Evolutionary conservation across 1,140 invertebrate species (phyloP), one percentile per base, ranked within the genome.

Genomic region (Hylaeus volcanicus): DNA sequence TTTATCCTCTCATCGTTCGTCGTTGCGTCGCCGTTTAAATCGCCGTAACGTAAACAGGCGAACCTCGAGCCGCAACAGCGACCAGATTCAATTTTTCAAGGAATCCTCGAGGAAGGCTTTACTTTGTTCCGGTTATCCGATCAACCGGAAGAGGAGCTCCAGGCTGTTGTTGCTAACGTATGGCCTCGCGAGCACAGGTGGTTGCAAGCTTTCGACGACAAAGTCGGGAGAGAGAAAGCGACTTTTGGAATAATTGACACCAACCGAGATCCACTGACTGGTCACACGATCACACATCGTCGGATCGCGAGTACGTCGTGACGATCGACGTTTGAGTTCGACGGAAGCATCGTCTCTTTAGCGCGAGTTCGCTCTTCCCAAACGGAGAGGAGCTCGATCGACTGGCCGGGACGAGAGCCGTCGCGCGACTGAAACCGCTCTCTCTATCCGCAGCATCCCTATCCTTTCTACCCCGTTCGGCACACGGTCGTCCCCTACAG

Each of bases 341-440:
- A 68, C 72, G 60, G 12, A 61, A 8, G 39, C 45, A 48, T 74
- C 41, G n/a, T 51, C 51, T 26, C 6, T 51, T 5, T 5, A 39
- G 39, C 75, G 15, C 60, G 61, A 51, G 39, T 11, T 51, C 0
- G 14, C 51, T 39, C 37, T 45, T 58, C 43, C 26, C 14, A 0
- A 26, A 39, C 26, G n/a, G 43, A 71, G 56, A 80, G 14, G 39
- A 88, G 79, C 86, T 87, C 85, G 83, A 90, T 89, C 86, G 86
- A 90, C 89, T 86, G 86, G 81, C 86, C 89, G 79, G 85, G 86
- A 63, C 90, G 89, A 91, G 85, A 91, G 91, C 90, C 88, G 89
- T 90, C 90, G 89, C 91, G 86, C 91, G 88, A 91, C 91, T 91
- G 89, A 91, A 89, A 87, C 80, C 81, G 85, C 87, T 87, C 87